phyloP scores from a whole-genome alignment of 2,113 vertebrate genomes.

The Lates calcarifer region DNA sequence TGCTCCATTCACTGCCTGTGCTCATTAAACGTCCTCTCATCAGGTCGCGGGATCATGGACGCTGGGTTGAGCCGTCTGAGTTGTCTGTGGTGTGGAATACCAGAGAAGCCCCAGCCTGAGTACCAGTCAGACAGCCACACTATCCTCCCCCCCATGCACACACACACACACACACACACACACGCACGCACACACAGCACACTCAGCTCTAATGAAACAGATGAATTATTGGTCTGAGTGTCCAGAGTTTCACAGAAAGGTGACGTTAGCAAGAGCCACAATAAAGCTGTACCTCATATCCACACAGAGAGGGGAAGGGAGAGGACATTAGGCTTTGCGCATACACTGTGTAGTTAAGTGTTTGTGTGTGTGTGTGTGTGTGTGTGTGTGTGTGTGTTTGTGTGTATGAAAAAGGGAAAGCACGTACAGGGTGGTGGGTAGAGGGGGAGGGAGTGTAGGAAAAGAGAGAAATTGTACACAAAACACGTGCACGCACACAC shows the following conservation, averaged over 20 bases:
- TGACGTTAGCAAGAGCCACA: slow-evolving; percentile 47
- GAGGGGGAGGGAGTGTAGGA: not conserved
- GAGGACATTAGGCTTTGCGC: slow-evolving; percentile 12
- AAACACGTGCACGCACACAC: slow-evolving; percentile 5
- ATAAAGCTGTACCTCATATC: slow-evolving; percentile 39
- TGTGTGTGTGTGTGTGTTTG: slow-evolving; percentile 10
- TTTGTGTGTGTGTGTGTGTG: not conserved
- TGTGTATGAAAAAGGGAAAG: slow-evolving; percentile 27
- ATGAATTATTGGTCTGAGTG: slow-evolving; percentile 66
- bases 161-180: not conserved
- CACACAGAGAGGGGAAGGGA: not conserved
- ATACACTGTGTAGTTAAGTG: not conserved
- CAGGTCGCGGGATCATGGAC: slow-evolving; percentile 43
- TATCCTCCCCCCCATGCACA: not conserved
- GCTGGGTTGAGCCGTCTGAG: slow-evolving; percentile 20
- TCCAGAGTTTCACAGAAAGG: slow-evolving; percentile 52
- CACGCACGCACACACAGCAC: not conserved
- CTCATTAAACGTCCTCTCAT: slow-evolving; percentile 55
- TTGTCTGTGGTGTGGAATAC: slow-evolving; percentile 48
- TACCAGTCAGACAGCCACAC: slow-evolving; percentile 26
- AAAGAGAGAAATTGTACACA: slow-evolving; percentile 3
- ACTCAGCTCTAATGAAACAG: slow-evolving; percentile 70
- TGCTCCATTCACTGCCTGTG: slow-evolving; percentile 12
- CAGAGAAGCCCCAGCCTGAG: slow-evolving; percentile 14
- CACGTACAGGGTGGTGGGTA: not conserved